Evolutionary conservation across 1,140 invertebrate genomes (phyloP), one percentile per base, ranked within the genome.

Genomic region (Xylocopa sonorina): DNA sequence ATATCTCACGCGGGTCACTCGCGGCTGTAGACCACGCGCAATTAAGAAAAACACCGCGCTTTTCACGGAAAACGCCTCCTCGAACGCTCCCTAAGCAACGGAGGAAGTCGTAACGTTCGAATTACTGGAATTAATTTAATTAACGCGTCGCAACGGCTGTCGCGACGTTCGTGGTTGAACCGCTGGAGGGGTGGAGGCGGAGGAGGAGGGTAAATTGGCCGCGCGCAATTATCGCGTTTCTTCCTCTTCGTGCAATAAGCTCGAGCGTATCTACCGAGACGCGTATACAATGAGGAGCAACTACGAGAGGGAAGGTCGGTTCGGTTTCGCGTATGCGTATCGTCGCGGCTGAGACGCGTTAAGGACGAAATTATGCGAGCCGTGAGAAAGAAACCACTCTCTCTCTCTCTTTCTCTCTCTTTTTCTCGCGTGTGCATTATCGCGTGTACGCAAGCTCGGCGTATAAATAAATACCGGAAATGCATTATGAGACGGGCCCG

Each of bases 331-430:
- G 67, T 68, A 57, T 80, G 57, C 50, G 67, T 68, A 57, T 80
- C 24, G 16, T 29, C 58, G 16, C 58, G 50, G 14, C 34, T 27
- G 29, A 38, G 62, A 29, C 41, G 53, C 57, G 53, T 43, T 27
- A 24, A 53, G 14, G 34, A 29, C 27, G 51, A 83, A 84, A 80
- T 83, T 83, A 34, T 81, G 24, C 64, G 46, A n/a, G 12, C 50
- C 82, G 82, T 84, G 82, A 84, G 82, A 84, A 84, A 73, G 55
- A 29, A 46, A 21, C 27, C 29, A 6, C n/a, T n/a, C n/a, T n/a
- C n/a, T n/a, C n/a, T n/a, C n/a, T n/a, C n/a, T n/a, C n/a, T n/a
- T n/a, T n/a, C n/a, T n/a, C n/a, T n/a, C n/a, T n/a, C n/a, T n/a
- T n/a, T n/a, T n/a, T n/a, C n/a, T n/a, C n/a, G 24, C 51, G 73